A percentile compares a stretch with the other conserved stretches of the same genome.
phyloP scores from a whole-genome alignment of 2,888 invertebrate genomes.

The Thymelicus sylvestris region DNA sequence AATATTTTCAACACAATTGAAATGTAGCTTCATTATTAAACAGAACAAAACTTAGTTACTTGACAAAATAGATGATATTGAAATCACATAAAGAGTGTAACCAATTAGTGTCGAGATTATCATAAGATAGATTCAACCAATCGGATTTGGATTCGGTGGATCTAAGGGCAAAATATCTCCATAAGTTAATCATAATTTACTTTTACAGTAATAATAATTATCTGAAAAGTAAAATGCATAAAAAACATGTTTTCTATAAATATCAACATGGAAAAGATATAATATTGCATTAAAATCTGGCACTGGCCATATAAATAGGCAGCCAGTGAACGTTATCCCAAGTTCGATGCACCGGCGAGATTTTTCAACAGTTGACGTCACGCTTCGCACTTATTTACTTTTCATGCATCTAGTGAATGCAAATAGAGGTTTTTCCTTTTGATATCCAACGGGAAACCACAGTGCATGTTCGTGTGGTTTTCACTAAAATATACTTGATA shows the following conservation, averaged over 20 bases:
- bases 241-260: not conserved
- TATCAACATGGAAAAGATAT: not conserved
- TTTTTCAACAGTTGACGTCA: conserved; percentile 26
- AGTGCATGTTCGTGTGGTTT: not conserved
- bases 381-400: conserved; percentile 3
- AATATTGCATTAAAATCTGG: not conserved
- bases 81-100: too few relatives aligned
- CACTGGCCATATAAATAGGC: conserved; percentile 6
- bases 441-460: conserved; percentile 8
- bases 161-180: too few relatives aligned
- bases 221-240: too few relatives aligned
- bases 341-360: conserved; percentile 29
- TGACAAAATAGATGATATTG: too few relatives aligned
- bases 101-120: too few relatives aligned
- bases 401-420: conserved; percentile 25
- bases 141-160: too few relatives aligned
- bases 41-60: too few relatives aligned
- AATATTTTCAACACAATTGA: too few relatives aligned
- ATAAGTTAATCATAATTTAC: too few relatives aligned
- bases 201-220: too few relatives aligned
- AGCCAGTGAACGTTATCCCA: not conserved
- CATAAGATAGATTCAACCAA: too few relatives aligned
- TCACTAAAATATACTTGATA: not conserved
- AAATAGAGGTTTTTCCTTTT: conserved; percentile 26
- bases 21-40: too few relatives aligned